Evolutionary conservation across 2,888 invertebrate genomes (phyloP).

Genomic region (Aleiodes testaceus): DNA sequence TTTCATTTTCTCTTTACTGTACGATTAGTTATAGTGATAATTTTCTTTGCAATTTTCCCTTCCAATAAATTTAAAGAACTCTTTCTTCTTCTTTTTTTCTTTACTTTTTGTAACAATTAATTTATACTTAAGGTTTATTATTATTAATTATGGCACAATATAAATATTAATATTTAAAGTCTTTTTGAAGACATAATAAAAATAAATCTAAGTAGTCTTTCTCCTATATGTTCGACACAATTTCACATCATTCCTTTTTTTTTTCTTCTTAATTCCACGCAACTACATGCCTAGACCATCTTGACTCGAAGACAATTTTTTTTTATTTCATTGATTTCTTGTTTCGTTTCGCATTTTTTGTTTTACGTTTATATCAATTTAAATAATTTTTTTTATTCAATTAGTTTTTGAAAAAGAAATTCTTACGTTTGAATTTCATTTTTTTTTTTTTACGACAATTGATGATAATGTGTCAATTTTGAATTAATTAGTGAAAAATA

Average conservation of each 20-base stretch:
- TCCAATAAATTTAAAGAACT: slow-evolving; percentile 70
- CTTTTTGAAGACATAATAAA: slow-evolving; percentile 72
- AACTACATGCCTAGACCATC: slow-evolving; percentile 60
- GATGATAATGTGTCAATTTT: slow-evolving; percentile 23
- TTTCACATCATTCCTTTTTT: slow-evolving; percentile 56
- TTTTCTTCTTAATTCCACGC: slow-evolving; percentile 47
- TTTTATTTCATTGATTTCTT: slow-evolving; percentile 49
- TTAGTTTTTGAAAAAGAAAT: slow-evolving; percentile 40
- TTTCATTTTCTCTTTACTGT: slow-evolving; percentile 39
- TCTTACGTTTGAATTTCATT: not conserved
- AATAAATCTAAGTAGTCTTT: slow-evolving; percentile 73
- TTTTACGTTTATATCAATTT: slow-evolving; percentile 45
- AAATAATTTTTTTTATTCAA: slow-evolving; percentile 44
- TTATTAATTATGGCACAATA: slow-evolving; percentile 73
- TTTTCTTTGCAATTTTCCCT: slow-evolving; percentile 64
- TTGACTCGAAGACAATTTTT: slow-evolving; percentile 50
- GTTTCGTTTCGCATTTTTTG: slow-evolving; percentile 56
- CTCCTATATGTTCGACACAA: slow-evolving; percentile 68
- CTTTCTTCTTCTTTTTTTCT: slow-evolving; percentile 13
- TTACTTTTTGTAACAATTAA: slow-evolving; percentile 68
- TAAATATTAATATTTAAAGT: slow-evolving; percentile 72
- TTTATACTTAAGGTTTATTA: slow-evolving; percentile 71
- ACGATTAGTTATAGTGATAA: slow-evolving; percentile 45
- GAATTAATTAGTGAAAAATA: slow-evolving; percentile 43
- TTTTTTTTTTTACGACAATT: not conserved